Evolutionary conservation across 1,140 invertebrate genomes (phyloP), one percentile per base, ranked within the genome.

Genomic region (Drosophila fuyamai): DNA sequence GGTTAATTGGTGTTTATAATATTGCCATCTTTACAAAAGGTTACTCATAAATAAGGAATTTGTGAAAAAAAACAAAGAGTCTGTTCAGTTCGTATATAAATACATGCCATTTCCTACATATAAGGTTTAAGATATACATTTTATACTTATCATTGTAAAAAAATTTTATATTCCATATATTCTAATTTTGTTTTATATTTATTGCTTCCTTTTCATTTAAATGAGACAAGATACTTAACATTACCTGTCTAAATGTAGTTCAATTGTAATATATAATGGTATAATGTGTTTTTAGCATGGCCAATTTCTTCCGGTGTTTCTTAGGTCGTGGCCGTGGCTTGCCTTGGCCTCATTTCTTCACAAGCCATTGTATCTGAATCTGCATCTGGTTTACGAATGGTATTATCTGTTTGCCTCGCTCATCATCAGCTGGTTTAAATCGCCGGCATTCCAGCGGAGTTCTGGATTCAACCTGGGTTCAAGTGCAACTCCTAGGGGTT

Each of bases 341-440:
- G 76, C 83, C 83, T 89, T 88, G 84, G 83, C 84, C 83, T 51
- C 67, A 89, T 88, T 88, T 83, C 67, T 58, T 18, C 46, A 18
- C 46, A 46, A 44, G 61, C 41, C 60, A 36, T 32, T 35, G 36
- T 57, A n/a, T 48, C 67, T 58, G 65, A 44, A 40, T 48, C 58
- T 63, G 47, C 32, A 62, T 36, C 65, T 44, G 32, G 32, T 18
- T 53, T 14, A 5, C 29, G 48, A 14, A 8, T 27, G 46, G 46
- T 27, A 27, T 29, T 27, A 48, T 48, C 46, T 48, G 46, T 14
- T 29, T 29, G 18, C 13, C 23, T 62, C 36, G 35, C 43, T 66
- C 63, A 48, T 41, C 44, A 29, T 14, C 59, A 38, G 27, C 48
- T 46, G 38, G 41, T 16, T 29, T 0, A 55, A 44, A 35, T 55